Base-by-base conservation (phyloP, 2,113 vertebrate species). In the Serinus canaria region DNA sequence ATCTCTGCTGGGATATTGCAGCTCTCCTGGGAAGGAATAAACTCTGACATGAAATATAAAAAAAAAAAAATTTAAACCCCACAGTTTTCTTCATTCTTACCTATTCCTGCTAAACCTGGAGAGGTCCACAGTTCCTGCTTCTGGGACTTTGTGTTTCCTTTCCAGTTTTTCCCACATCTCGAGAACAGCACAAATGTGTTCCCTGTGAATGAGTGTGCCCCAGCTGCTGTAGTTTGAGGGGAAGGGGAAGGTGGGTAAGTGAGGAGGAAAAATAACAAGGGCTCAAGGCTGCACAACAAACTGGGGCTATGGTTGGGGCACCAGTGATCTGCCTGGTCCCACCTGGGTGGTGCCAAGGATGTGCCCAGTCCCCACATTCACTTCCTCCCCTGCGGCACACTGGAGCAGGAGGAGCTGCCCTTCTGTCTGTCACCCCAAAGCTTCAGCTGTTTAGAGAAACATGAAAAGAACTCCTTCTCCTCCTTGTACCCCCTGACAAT, bases 51-150 rank as follows among this genome's bases (percentile, higher is more conserved):
- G 2, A 64, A n/a, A 23, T 47, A 8, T 3, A 23, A 31, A 55
- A 53, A 55, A 21, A 11, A 14, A 11, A 14, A 59, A 25, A 11
- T 6, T 24, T 6, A 18, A 39, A 15, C 2, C 19, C 28, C 28
- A 23, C n/a, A 19, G 15, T 56, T 47, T 56, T 47, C 23, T 15
- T 4, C 22, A 33, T 74, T 47, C n/a, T 39, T n/a, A 56, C 41
- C 28, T 0, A 0, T 39, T 74, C 49, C 23, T 39, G n/a, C 28
- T 27, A 46, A 46, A 22, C 23, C 18, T 28, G 18, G 22, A 39
- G 15, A 33, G 41, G 15, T 22, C 28, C 41, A 16, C 0, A 1
- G 12, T 41, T 64, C 39, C 59, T 55, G 11, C n/a, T 23, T 47
- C 28, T 47, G 59, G 23, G 15, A 22, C 6, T 74, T 33, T 9